phyloP scores from a whole-genome alignment of 2,888 invertebrate genomes.

The Scrobipalpa atriplicella region DNA sequence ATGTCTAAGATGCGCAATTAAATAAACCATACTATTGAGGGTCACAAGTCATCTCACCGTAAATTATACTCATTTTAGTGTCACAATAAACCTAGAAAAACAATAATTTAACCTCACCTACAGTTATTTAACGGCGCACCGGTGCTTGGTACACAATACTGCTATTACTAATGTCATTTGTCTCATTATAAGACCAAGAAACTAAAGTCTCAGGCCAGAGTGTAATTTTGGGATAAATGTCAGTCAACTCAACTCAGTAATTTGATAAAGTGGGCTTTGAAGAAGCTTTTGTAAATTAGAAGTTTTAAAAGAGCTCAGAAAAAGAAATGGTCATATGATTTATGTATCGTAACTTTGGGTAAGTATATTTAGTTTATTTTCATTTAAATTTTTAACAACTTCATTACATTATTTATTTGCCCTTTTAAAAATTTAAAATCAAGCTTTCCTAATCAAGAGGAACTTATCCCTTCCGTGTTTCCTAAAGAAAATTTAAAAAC shows the following conservation, averaged over 20 bases:
- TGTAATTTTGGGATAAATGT: neutral
- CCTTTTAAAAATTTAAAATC: too few relatives aligned
- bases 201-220: neutral
- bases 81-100: neutral
- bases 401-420: too few relatives aligned
- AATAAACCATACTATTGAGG: neutral
- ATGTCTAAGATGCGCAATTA: neutral
- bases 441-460: too few relatives aligned
- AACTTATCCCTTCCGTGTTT: too few relatives aligned
- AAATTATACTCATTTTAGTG: neutral
- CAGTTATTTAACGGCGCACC: neutral
- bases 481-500: too few relatives aligned
- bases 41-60: neutral
- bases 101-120: neutral
- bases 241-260: neutral
- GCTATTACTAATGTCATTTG: conserved; percentile 1
- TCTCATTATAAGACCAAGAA: neutral
- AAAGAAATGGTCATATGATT: neutral
- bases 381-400: too few relatives aligned
- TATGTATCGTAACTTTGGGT: too few relatives aligned
- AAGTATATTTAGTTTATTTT: too few relatives aligned
- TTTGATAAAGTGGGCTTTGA: neutral
- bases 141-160: conserved; percentile 8
- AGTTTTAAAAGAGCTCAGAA: neutral
- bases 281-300: too few relatives aligned